Evolutionary conservation across 2,113 vertebrate species (phyloP).

Genomic region (Litocranius walleri): DNA sequence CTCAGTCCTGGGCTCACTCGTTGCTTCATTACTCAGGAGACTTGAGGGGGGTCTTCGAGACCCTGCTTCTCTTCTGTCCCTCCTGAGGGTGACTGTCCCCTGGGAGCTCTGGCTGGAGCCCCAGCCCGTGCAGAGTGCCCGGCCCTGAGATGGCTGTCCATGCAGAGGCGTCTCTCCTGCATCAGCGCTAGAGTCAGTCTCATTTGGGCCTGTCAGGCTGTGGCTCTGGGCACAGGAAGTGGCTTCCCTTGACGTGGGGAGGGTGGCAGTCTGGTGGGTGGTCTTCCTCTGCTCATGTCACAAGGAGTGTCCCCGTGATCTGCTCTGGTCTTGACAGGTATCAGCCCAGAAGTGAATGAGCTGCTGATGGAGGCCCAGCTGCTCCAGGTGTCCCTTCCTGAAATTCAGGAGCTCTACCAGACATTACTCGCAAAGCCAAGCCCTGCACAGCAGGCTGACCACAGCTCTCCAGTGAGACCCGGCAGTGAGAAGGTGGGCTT

Average conservation of each 20-base stretch:
- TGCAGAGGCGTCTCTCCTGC: background rate
- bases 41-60: background rate
- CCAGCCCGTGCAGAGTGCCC: background rate
- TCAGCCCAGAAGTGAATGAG: constrained; percentile 90
- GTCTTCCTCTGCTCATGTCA: background rate
- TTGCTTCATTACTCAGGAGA: background rate
- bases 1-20: background rate
- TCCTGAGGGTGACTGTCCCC: background rate
- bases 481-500: constrained; percentile 80
- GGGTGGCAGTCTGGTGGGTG: background rate
- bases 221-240: background rate
- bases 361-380: constrained; percentile 96
- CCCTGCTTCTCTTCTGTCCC: background rate
- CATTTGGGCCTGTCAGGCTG: background rate
- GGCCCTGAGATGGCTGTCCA: background rate
- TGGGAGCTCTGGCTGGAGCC: background rate
- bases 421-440: constrained; percentile 84
- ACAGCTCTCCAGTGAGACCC: constrained; percentile 71
- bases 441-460: constrained; percentile 69
- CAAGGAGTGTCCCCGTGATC: background rate
- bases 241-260: background rate
- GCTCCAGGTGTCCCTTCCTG: constrained; percentile 92
- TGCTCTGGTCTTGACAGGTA: constrained; percentile 76
- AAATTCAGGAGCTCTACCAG: constrained; percentile 91
- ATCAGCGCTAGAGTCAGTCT: background rate